These are phyloP conservation scores for Scolanthus callimorphus DNA, from an alignment of 92 coral and sea anemone genomes.

Conservation along the genomic window DNA sequence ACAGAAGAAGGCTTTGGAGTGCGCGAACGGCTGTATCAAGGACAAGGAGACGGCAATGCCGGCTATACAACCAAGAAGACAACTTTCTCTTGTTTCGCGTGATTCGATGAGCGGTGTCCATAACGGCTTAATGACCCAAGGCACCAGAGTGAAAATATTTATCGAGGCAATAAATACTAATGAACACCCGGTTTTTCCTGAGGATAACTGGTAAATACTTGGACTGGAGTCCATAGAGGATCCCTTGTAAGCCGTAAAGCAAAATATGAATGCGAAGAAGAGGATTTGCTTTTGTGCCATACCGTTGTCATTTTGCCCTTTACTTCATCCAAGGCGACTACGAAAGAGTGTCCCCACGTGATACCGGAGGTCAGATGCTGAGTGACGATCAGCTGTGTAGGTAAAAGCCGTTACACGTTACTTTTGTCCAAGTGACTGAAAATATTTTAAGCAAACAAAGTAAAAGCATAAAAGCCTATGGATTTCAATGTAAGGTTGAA, in stretches of 20 bases:
- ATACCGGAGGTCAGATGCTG: too few species aligned
- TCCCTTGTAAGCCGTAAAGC: constrained; percentile 87
- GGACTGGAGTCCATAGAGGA: constrained; percentile 82
- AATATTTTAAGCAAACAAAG: too few species aligned
- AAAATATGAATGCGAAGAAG: too few species aligned
- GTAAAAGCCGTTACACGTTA: too few species aligned
- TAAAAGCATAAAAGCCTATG: too few species aligned
- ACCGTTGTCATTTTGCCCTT: too few species aligned
- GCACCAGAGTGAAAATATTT: constrained; percentile 59
- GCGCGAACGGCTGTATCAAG: constrained; percentile 18
- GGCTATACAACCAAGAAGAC: constrained; percentile 49
- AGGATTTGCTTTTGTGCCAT: too few species aligned
- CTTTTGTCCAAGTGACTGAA: too few species aligned
- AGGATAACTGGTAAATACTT: constrained; percentile 79
- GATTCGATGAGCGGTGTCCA: constrained; percentile 93
- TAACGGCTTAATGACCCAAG: constrained; percentile 84
- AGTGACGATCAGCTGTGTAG: too few species aligned
- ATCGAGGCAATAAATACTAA: constrained; percentile 65
- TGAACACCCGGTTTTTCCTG: constrained; percentile 61
- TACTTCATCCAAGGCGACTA: too few species aligned
- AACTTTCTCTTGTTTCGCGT: constrained; percentile 39
- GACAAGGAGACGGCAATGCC: constrained; percentile 58
- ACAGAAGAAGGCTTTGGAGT: constrained; percentile 6
- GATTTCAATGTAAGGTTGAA: too few species aligned
- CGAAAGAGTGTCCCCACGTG: too few species aligned